Evolutionary conservation across 2,888 invertebrate genomes (phyloP).

Genomic region (Blomia tropicalis): DNA sequence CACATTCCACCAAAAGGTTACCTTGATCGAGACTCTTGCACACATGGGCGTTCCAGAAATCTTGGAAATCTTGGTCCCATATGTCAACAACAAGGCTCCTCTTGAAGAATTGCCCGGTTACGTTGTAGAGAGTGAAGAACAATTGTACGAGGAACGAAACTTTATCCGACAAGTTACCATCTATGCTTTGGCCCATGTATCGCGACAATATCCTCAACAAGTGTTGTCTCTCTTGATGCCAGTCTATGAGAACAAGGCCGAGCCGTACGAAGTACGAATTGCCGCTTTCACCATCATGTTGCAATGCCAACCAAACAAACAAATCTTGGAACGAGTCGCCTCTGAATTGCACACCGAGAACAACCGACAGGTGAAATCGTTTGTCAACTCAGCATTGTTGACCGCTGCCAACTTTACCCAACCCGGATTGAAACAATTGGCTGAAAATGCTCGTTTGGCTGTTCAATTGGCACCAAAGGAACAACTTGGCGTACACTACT

Average conservation of each 20-base stretch:
- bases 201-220: slow-evolving; percentile 25
- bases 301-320: slow-evolving; percentile 32
- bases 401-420: slow-evolving; percentile 30
- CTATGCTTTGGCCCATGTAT: slow-evolving; percentile 27
- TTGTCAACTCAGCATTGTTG: slow-evolving; percentile 33
- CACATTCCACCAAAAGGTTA: slow-evolving; percentile 25
- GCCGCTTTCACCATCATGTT: slow-evolving; percentile 34
- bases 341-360: slow-evolving; percentile 33
- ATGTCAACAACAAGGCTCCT: slow-evolving; percentile 19
- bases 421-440: slow-evolving; percentile 27
- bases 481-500: slow-evolving; percentile 18
- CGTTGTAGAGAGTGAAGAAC: not conserved
- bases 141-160: slow-evolving; percentile 24
- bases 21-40: slow-evolving; percentile 29
- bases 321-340: slow-evolving; percentile 36
- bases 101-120: slow-evolving; percentile 1
- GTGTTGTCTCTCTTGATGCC: slow-evolving; percentile 32
- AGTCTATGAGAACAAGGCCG: slow-evolving; percentile 33
- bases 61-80: slow-evolving; percentile 26
- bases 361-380: slow-evolving; percentile 33
- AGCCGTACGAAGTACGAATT: slow-evolving; percentile 34
- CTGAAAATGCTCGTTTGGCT: slow-evolving; percentile 18
- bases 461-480: slow-evolving; percentile 18
- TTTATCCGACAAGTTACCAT: slow-evolving; percentile 27
- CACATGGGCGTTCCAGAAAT: slow-evolving; percentile 26